Percentiles rank a stretch among this genome's conserved stretches.
These are phyloP conservation scores for Sphecodes monilicornis DNA, from an alignment of 2,888 invertebrate genomes.

Conservation along the genomic window DNA sequence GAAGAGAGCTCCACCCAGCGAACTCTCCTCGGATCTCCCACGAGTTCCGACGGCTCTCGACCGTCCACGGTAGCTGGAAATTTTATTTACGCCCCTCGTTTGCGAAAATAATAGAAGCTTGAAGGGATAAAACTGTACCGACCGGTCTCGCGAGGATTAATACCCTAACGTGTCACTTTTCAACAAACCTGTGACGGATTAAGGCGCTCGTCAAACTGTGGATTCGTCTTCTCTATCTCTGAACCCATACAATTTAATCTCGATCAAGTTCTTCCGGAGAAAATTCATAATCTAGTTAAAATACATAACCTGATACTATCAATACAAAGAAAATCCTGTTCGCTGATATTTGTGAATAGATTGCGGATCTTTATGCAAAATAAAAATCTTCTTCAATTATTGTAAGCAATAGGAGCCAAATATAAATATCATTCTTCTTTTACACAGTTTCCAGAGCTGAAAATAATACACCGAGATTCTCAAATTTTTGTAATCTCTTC, in stretches of 20 bases:
- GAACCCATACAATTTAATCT: background rate
- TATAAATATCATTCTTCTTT: no score
- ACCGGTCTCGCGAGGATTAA: background rate
- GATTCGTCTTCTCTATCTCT: background rate
- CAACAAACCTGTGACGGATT: background rate
- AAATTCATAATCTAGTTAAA: background rate
- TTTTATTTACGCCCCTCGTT: conserved; percentile 12
- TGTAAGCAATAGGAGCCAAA: no score
- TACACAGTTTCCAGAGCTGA: background rate
- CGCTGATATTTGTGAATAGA: no score
- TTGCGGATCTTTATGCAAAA: no score
- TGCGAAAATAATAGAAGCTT: conserved; percentile 11
- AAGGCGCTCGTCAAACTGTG: background rate
- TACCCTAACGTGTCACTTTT: background rate
- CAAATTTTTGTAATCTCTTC: background rate
- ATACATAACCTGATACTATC: no score
- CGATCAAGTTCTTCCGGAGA: background rate
- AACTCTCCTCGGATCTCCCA: background rate
- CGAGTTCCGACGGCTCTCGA: conserved; percentile 1
- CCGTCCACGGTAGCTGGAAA: background rate
- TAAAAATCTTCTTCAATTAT: no score
- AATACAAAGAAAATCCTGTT: no score
- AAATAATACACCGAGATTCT: background rate
- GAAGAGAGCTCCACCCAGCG: conserved; percentile 40
- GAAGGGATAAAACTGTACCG: background rate